phyloP scores from a whole-genome alignment of 23 tunicate species.

The Trididemnum miniatum region DNA sequence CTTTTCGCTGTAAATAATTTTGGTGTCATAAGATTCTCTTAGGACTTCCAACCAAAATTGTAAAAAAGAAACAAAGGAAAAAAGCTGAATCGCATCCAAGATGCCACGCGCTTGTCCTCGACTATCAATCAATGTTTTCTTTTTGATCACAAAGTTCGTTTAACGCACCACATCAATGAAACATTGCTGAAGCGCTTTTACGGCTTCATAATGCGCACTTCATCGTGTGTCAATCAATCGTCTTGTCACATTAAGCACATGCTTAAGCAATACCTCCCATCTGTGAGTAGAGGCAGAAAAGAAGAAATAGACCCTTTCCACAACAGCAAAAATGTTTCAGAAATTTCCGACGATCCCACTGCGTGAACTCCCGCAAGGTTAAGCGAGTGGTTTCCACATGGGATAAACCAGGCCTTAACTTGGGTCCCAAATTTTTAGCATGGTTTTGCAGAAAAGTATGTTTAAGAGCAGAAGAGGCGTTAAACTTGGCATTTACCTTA shows the following conservation, averaged over 20 bases:
- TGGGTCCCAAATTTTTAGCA: too few species aligned
- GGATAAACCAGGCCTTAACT: too few species aligned
- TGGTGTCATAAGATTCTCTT: conserved; percentile 40
- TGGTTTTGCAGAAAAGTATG: too few species aligned
- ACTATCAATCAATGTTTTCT: conserved; percentile 25
- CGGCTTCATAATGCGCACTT: conserved; percentile 29
- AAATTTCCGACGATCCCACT: too few species aligned
- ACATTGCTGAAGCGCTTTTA: conserved; percentile 26
- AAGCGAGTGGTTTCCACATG: too few species aligned
- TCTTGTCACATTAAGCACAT: conserved; percentile 9
- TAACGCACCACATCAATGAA: conserved; percentile 21
- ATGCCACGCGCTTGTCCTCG: conserved; percentile 38
- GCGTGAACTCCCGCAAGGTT: too few species aligned
- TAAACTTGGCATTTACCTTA: too few species aligned
- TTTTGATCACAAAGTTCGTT: conserved; percentile 32
- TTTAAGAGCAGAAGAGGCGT: too few species aligned
- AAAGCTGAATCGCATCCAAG: conserved; percentile 25
- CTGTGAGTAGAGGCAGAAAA: conserved; percentile 27
- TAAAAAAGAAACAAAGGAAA: conserved; percentile 37
- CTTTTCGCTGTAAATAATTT: conserved; percentile 30
- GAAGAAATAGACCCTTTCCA: conserved; percentile 14
- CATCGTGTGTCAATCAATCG: conserved; percentile 29
- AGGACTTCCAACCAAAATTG: conserved; percentile 37
- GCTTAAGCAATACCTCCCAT: conserved; percentile 28
- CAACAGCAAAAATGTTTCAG: too few species aligned